Evolutionary conservation across 2,888 invertebrate species (phyloP).

Genomic region (Nomada flava): DNA sequence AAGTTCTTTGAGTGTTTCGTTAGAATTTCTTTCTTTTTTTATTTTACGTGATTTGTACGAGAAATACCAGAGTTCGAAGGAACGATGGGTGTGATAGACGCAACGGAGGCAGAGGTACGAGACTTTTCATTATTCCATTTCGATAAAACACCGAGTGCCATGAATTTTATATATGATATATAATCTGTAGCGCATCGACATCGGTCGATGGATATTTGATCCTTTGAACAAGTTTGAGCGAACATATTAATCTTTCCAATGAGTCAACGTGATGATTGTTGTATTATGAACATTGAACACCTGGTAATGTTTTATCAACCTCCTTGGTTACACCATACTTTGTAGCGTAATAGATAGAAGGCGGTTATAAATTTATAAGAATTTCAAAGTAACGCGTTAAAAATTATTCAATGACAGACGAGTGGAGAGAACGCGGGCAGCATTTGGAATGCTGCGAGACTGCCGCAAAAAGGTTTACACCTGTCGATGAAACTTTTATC

Average conservation of each 20-base stretch:
- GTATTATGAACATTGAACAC: too few relatives aligned
- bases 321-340: too few relatives aligned
- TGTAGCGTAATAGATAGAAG: too few relatives aligned
- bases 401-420: too few relatives aligned
- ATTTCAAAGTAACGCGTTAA: too few relatives aligned
- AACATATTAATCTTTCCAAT: background rate
- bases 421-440: background rate
- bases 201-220: too few relatives aligned
- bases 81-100: slow-evolving; percentile 22
- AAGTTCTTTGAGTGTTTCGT: background rate
- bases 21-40: background rate
- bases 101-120: slow-evolving; percentile 33
- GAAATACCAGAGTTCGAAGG: background rate
- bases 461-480: background rate
- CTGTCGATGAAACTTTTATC: background rate
- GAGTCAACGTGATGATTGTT: background rate
- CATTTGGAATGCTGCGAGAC: background rate
- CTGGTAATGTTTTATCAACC: too few relatives aligned
- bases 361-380: too few relatives aligned
- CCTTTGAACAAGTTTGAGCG: too few relatives aligned
- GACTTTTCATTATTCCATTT: background rate
- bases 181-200: too few relatives aligned
- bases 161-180: too few relatives aligned
- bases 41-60: background rate
- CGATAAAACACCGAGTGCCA: background rate